Conservation (phyloP, 2,888 invertebrate species). For the Chrysopilus asiliformis region DNA sequence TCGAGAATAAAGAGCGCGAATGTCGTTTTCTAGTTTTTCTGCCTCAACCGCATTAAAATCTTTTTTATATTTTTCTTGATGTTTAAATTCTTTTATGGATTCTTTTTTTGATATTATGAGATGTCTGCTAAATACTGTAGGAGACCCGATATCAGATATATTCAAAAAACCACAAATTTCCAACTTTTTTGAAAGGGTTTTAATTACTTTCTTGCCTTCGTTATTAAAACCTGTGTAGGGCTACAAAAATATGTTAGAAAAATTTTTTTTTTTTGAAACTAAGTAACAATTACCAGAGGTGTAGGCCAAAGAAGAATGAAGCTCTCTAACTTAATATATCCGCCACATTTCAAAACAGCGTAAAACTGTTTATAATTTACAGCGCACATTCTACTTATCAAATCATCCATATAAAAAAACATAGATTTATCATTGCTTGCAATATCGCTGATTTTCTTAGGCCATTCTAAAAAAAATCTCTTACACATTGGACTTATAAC, state of each 20-base stretch:
- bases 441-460: conserved; percentile 36
- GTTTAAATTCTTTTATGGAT: not conserved
- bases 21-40: conserved; percentile 32
- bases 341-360: conserved; percentile 57
- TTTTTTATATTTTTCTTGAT: not conserved
- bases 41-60: conserved; percentile 17
- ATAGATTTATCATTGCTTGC: conserved; percentile 19
- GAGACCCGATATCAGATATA: conserved; percentile 80
- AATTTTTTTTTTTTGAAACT: conserved; percentile 3
- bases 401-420: conserved; percentile 26
- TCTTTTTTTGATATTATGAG: conserved; percentile 65
- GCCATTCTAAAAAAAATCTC: conserved; percentile 67
- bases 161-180: conserved; percentile 79
- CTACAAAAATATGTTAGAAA: conserved; percentile 16
- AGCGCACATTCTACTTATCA: conserved; percentile 57
- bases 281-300: conserved; percentile 42
- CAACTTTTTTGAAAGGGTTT: conserved; percentile 54
- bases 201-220: conserved; percentile 12
- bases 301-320: conserved; percentile 60
- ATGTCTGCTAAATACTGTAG: conserved; percentile 82
- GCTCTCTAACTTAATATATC: conserved; percentile 47
- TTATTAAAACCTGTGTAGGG: conserved; percentile 20
- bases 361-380: conserved; percentile 59
- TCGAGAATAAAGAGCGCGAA: conserved; percentile 31
- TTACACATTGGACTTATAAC: no score